These are phyloP conservation scores for Oryzias curvinotus DNA, from an alignment of 2,113 vertebrate genomes.

Conservation along the genomic window DNA sequence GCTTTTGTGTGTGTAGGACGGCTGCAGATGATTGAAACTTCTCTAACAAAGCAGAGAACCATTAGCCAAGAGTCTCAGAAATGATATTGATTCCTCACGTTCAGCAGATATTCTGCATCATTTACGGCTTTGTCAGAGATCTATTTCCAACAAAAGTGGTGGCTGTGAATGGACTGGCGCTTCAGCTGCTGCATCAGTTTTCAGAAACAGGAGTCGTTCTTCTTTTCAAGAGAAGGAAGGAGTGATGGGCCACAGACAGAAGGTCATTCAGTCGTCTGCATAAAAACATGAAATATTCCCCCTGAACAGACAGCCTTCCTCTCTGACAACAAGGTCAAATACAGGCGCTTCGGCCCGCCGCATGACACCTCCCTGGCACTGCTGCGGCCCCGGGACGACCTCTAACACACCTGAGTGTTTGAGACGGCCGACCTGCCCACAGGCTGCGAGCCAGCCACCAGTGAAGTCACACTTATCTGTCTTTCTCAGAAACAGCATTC, in stretches of 20 bases:
- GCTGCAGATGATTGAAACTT: not conserved
- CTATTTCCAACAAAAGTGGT: conserved; percentile 24
- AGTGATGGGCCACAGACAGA: conserved; percentile 10
- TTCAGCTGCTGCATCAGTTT: not conserved
- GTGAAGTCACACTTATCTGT: conserved; percentile 64
- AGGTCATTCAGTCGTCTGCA: conserved; percentile 40
- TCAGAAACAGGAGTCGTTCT: conserved; percentile 12
- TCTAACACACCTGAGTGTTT: conserved; percentile 65
- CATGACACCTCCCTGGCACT: conserved; percentile 61
- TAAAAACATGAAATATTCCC: conserved; percentile 28
- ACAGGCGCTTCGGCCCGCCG: conserved; percentile 28
- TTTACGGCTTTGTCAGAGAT: conserved; percentile 11
- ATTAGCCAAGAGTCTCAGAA: not conserved
- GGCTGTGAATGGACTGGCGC: not conserved
- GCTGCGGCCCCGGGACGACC: conserved; percentile 56
- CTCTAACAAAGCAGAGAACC: not conserved
- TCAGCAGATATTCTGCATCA: conserved; percentile 26
- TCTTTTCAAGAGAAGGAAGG: conserved; percentile 5
- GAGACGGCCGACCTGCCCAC: conserved; percentile 49
- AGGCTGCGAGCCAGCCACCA: conserved; percentile 52
- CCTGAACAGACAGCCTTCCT: conserved; percentile 23
- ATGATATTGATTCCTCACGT: conserved; percentile 24
- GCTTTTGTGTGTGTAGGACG: too few relatives aligned
- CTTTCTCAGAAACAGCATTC: conserved; percentile 22
- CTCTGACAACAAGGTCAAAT: conserved; percentile 12